Percentiles rank a stretch among this genome's conserved stretches.
Evolutionary conservation across 2,797 vertebrate species (phyloP).

Genomic region (Melopsittacus undulatus): DNA sequence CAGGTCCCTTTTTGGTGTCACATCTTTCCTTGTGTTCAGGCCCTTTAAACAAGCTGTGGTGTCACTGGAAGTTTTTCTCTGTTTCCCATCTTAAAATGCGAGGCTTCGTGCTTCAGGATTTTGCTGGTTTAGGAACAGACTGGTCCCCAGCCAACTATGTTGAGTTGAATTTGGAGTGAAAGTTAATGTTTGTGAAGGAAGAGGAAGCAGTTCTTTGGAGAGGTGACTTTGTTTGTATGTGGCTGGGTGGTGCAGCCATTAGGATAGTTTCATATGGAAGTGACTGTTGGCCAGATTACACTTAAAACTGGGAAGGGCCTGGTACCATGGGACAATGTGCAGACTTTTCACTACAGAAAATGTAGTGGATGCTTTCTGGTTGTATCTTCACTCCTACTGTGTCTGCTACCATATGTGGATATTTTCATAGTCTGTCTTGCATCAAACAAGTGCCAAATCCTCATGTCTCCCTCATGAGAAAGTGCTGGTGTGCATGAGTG

Average conservation of each 20-base stretch:
- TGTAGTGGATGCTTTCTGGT: neutral
- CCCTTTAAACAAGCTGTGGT: neutral
- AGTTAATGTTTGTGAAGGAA: slow-evolving; percentile 11
- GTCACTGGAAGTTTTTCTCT: neutral
- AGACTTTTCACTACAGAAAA: neutral
- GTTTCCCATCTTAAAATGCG: neutral
- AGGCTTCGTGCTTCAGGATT: rapidly evolving
- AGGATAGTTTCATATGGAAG: neutral
- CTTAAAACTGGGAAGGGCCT: neutral
- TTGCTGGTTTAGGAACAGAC: neutral
- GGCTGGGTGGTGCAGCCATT: neutral
- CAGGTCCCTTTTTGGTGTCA: neutral
- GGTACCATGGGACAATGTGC: neutral
- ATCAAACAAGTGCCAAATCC: neutral
- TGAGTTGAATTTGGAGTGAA: slow-evolving; percentile 28
- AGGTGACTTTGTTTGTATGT: neutral
- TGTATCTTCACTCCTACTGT: neutral
- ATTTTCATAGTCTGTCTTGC: neutral
- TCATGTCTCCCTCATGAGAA: neutral
- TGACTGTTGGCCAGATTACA: neutral
- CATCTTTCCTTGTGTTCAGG: neutral
- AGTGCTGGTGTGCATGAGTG: neutral
- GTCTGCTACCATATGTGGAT: rapidly evolving
- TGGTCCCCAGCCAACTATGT: neutral
- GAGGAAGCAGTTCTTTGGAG: neutral